phyloP scores from a whole-genome alignment of 30 jellyfish, hydroid and myxozoan genomes.

The Cassiopea xamachana region DNA sequence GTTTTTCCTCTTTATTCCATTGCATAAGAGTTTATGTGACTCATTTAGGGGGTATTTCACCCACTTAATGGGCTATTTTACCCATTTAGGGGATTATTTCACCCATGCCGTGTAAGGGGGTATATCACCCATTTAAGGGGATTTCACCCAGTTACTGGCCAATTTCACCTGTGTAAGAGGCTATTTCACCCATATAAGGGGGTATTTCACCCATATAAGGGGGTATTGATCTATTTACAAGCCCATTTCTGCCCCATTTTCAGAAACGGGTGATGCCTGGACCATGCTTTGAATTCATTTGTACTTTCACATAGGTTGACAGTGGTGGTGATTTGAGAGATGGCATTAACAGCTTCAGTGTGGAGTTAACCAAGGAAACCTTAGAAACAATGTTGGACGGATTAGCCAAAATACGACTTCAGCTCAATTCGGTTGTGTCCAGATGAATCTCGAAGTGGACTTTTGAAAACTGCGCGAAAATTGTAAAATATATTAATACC shows the following conservation, averaged over 20 bases:
- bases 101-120: too few relatives aligned
- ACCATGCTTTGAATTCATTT: background rate
- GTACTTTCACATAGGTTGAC: constrained; percentile 78
- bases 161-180: too few relatives aligned
- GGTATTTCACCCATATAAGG: background rate
- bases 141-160: too few relatives aligned
- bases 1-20: too few relatives aligned
- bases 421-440: constrained; percentile 86
- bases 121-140: too few relatives aligned
- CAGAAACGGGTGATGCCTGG: background rate
- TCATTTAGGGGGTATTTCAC: too few relatives aligned
- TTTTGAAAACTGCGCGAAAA: too few relatives aligned
- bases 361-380: constrained; percentile 91
- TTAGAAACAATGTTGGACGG: constrained; percentile 95
- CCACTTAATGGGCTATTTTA: too few relatives aligned
- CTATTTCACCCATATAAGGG: too few relatives aligned
- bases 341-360: constrained; percentile 65
- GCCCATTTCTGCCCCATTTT: background rate
- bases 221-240: background rate
- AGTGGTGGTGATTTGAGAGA: constrained; percentile 51
- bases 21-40: too few relatives aligned
- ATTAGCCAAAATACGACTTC: constrained; percentile 91
- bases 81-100: too few relatives aligned
- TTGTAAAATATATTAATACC: too few relatives aligned
- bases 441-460: constrained; percentile 6